phyloP scores from a whole-genome alignment of 2,797 vertebrate genomes.

The Alectoris magna region DNA sequence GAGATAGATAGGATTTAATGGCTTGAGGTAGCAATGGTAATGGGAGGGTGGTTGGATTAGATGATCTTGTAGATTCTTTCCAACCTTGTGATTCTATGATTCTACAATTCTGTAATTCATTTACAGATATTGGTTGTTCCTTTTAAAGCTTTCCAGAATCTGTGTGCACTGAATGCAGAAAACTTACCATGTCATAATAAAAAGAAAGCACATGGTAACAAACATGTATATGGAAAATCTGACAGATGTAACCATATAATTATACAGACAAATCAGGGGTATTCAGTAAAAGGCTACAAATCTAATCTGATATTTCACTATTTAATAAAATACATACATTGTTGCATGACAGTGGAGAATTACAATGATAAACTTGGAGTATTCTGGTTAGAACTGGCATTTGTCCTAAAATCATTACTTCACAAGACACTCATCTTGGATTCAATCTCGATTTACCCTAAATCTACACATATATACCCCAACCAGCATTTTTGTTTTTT shows the following conservation, averaged over 20 bases:
- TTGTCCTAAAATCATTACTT: background rate
- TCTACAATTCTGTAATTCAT: background rate
- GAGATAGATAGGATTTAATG: too few relatives aligned
- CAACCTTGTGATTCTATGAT: too few relatives aligned
- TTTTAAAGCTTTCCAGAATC: background rate
- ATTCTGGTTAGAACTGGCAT: background rate
- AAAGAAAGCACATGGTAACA: background rate
- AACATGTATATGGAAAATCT: background rate
- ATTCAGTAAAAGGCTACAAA: background rate
- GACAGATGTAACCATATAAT: background rate
- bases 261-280: background rate
- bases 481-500: background rate
- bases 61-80: too few relatives aligned
- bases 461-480: accelerated
- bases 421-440: background rate
- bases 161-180: background rate
- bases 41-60: too few relatives aligned
- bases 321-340: background rate
- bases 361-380: background rate
- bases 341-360: background rate
- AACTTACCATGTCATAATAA: background rate
- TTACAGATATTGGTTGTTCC: background rate
- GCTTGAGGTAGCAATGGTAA: too few relatives aligned
- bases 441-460: background rate
- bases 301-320: background rate